These are phyloP conservation scores for Sebastes cheni DNA, from an alignment of 2,797 vertebrate species.

Conservation along the genomic window DNA sequence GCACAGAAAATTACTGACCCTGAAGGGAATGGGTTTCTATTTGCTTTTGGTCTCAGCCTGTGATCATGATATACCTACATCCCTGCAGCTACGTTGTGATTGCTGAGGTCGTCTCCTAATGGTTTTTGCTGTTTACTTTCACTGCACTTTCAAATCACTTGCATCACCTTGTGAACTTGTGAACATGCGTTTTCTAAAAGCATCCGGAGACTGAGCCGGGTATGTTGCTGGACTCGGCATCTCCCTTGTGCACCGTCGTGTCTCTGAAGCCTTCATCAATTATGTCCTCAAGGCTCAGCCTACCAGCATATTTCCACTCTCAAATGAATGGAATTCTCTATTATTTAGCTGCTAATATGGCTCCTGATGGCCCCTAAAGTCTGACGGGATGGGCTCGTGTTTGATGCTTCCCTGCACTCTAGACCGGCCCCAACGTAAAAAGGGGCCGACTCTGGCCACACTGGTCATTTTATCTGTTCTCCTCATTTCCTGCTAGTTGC, in stretches of 20 bases:
- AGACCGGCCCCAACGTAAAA: slow-evolving; percentile 36
- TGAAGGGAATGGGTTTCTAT: slow-evolving; percentile 57
- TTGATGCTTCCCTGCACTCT: slow-evolving; percentile 73
- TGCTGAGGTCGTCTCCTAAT: slow-evolving; percentile 51
- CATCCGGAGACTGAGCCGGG: slow-evolving; percentile 21
- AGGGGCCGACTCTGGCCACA: slow-evolving; percentile 49
- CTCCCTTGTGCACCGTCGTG: background rate
- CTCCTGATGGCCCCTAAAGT: slow-evolving; percentile 50
- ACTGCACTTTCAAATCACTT: slow-evolving; percentile 47
- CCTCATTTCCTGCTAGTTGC: slow-evolving; percentile 78
- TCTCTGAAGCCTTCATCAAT: slow-evolving; percentile 52
- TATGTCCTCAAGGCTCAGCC: slow-evolving; percentile 40
- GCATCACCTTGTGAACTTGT: slow-evolving; percentile 47
- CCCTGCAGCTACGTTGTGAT: slow-evolving; percentile 58
- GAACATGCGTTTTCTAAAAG: slow-evolving; percentile 44
- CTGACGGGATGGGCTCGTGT: slow-evolving; percentile 54
- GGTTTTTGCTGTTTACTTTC: slow-evolving; percentile 53
- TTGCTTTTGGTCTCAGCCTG: slow-evolving; percentile 63
- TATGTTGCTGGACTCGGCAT: background rate
- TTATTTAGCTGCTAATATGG: slow-evolving; percentile 68
- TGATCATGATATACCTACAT: slow-evolving; percentile 56
- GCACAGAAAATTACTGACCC: slow-evolving; percentile 61
- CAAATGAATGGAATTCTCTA: slow-evolving; percentile 63
- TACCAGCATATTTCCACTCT: slow-evolving; percentile 49
- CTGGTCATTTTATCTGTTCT: slow-evolving; percentile 74